Evolutionary conservation across 2,797 vertebrate species (phyloP), one percentile per base, ranked within the genome.

Genomic region (Spheniscus humboldti): DNA sequence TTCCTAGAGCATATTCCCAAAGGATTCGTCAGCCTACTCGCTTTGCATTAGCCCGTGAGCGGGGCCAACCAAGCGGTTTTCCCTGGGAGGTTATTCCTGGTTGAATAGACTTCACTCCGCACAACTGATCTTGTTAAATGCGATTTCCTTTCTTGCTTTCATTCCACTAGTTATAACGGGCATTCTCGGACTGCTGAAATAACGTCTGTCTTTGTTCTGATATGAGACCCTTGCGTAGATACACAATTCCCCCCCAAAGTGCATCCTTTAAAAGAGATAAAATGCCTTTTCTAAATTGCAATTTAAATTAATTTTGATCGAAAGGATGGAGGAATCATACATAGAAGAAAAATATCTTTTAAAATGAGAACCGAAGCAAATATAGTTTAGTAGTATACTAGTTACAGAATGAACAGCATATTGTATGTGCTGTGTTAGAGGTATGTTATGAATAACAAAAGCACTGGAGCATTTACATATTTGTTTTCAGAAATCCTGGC

Each of bases 401-500:
- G 97, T 98, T 98, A 95, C 98, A 98, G 98, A 98, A 98, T 97
- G 98, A 98, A 98, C 98, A 98, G 97, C 98, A 98, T 98, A 98
- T 98, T 98, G 98, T 98, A 98, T 98, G 98, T 98, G 98, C 98
- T 98, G 98, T 98, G 98, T 98, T 98, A 98, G 98, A 98, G 98
- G 98, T 98, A 98, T 98, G 98, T 98, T 98, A 98, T 98, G 98
- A 98, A 98, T 98, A 98, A 98, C 98, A 98, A 98, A 99, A 98
- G 98, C 98, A 98, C 98, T 98, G 98, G 98, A 98, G 98, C 98
- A 98, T 98, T 98, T 98, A 99, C 99, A 98, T 99, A 99, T 98
- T 98, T 99, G 99, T 99, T 99, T 99, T 99, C 99, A 98, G 98
- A 97, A 98, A 97, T 98, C 97, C 98, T 98, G 99, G 99, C 99